Percentiles rank a stretch among this genome's conserved stretches.
These are phyloP conservation scores for Physeter macrocephalus DNA, from an alignment of 2,113 vertebrate species.

Conservation along the genomic window DNA sequence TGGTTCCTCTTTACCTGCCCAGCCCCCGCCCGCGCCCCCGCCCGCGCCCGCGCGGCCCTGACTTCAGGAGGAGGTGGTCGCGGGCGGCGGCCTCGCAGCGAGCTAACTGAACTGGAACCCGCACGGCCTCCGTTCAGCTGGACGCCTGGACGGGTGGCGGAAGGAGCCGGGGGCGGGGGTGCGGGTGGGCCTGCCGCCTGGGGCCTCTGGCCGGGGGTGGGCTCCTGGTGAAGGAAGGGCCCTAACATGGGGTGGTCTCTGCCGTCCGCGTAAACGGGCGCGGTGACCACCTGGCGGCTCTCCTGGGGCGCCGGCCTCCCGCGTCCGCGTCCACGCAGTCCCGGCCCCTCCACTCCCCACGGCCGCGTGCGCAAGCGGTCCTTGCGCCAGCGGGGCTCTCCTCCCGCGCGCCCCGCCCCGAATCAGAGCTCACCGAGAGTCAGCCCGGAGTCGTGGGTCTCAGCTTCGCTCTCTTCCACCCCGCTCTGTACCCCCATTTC, in stretches of 20 bases:
- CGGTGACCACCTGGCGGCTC: fast-evolving
- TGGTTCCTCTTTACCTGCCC: neutral
- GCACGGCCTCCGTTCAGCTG: fast-evolving
- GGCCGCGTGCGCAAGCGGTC: fast-evolving
- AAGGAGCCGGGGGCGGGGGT: neutral
- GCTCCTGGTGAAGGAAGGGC: neutral
- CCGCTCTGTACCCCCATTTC: fast-evolving
- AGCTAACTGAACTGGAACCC: neutral
- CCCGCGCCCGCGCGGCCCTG: neutral
- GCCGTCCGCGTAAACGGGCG: fast-evolving
- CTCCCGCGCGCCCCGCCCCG: neutral
- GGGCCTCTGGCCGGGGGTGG: neutral
- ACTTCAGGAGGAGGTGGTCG: neutral
- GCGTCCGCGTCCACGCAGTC: neutral
- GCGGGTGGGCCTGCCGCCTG: fast-evolving
- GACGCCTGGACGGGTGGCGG: neutral
- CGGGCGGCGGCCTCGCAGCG: neutral
- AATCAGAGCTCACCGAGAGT: neutral
- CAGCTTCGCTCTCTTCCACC: no score
- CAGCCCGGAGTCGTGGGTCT: neutral
- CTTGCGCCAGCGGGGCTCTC: neutral
- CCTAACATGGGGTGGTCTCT: fast-evolving
- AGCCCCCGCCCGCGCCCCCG: neutral
- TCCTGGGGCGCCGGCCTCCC: fast-evolving
- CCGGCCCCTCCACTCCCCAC: fast-evolving